phyloP scores from a whole-genome alignment of 2,888 invertebrate species.

The Trachelus stipa region DNA sequence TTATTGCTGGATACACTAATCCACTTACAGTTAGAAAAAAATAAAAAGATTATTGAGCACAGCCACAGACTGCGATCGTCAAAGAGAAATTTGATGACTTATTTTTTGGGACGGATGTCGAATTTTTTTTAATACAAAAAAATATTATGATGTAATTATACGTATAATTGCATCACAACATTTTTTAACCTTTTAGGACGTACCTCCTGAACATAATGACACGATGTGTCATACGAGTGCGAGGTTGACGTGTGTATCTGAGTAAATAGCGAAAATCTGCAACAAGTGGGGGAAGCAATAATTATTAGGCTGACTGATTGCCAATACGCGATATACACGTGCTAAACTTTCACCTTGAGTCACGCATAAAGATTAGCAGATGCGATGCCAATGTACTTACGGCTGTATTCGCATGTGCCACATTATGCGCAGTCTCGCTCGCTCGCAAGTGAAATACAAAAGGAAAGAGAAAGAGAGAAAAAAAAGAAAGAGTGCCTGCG shows the following conservation, averaged over 20 bases:
- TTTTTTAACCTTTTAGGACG: too few relatives aligned
- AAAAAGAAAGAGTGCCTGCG: not conserved
- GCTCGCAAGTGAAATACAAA: not conserved
- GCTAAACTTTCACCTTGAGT: constrained; percentile 10
- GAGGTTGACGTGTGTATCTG: not conserved
- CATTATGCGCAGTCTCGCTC: not conserved
- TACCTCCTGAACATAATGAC: not conserved
- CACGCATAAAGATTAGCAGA: not conserved
- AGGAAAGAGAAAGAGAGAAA: not conserved
- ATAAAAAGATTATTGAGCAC: not conserved
- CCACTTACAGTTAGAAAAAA: not conserved
- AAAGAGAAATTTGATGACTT: not conserved
- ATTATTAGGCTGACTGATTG: not conserved
- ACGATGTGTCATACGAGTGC: not conserved
- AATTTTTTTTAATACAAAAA: not conserved
- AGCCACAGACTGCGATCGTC: not conserved
- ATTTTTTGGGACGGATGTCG: not conserved
- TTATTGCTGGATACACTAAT: not conserved
- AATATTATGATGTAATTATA: not conserved
- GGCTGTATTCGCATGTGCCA: not conserved
- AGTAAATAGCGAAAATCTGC: not conserved
- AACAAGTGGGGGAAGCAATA: not conserved
- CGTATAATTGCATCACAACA: too few relatives aligned
- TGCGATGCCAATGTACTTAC: not conserved
- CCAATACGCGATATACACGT: constrained; percentile 1